phyloP scores from a whole-genome alignment of 2,113 vertebrate species.

The Lamprologus speciosus region DNA sequence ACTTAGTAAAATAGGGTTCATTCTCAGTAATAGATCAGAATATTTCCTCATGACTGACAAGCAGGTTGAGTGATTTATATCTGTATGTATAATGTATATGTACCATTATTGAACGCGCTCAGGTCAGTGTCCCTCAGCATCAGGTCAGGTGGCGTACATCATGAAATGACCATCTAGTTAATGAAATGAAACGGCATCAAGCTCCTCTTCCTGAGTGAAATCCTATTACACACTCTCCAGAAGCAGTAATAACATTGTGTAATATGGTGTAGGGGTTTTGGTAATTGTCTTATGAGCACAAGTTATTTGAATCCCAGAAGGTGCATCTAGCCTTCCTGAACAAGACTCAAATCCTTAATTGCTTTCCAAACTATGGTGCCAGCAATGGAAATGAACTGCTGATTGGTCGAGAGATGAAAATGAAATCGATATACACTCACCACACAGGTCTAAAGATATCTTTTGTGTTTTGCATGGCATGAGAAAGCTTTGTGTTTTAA shows the following conservation, averaged over 20 bases:
- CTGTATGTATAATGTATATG: neutral
- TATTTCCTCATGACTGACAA: neutral
- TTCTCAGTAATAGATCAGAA: neutral
- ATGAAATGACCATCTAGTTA: constrained; percentile 44
- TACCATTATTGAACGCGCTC: neutral
- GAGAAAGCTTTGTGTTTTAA: neutral
- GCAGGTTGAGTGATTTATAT: neutral
- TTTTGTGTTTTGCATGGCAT: neutral
- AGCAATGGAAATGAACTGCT: constrained; percentile 4
- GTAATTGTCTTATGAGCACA: constrained; percentile 19
- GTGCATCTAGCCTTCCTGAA: neutral
- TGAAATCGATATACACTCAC: constrained; percentile 17
- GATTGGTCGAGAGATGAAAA: constrained; percentile 15
- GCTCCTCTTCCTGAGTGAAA: constrained; percentile 6
- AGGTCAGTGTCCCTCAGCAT: neutral
- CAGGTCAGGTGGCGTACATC: constrained; percentile 26
- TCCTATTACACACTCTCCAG: constrained; percentile 5
- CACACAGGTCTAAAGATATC: constrained; percentile 8
- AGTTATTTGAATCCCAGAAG: constrained; percentile 19
- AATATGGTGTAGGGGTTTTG: neutral
- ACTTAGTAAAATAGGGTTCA: neutral
- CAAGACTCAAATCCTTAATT: constrained; percentile 21
- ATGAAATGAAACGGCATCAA: constrained; percentile 28
- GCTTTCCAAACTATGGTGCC: constrained; percentile 20
- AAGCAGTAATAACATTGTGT: neutral